Conservation (phyloP, 2,113 vertebrate species). For the Sialia sialis region DNA sequence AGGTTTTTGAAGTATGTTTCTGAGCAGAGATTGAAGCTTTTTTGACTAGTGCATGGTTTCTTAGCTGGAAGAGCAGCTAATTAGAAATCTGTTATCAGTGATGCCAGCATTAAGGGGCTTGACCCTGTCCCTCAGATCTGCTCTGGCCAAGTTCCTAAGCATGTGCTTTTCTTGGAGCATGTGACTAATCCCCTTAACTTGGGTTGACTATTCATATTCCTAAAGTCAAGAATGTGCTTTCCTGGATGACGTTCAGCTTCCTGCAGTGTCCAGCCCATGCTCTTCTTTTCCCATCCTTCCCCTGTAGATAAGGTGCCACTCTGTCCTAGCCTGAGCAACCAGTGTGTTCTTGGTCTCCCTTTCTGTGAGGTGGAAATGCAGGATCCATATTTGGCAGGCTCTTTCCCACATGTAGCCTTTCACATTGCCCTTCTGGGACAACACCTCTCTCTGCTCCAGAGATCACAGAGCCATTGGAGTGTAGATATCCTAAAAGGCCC, state of each 20-base stretch:
- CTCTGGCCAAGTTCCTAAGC: not conserved
- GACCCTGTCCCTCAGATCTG: not conserved
- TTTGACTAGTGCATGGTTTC: not conserved
- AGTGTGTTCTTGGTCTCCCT: not conserved
- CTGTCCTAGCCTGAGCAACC: not conserved
- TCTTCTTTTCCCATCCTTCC: not conserved
- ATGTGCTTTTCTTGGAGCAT: not conserved
- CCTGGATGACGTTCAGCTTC: not conserved
- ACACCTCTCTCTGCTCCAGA: not conserved
- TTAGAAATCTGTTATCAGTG: not conserved
- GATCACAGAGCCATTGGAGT: not conserved
- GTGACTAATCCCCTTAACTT: not conserved
- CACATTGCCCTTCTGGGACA: not conserved
- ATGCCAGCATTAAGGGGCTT: not conserved
- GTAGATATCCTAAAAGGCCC: not conserved
- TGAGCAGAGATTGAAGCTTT: not conserved
- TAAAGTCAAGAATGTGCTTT: not conserved
- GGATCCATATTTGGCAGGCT: not conserved
- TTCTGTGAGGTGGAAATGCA: accelerated
- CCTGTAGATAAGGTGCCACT: not conserved
- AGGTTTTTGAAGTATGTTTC: conserved; percentile 18
- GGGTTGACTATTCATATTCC: not conserved
- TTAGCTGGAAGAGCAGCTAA: not conserved
- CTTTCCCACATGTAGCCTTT: not conserved
- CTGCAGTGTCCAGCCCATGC: not conserved